Percentiles rank a stretch among this genome's conserved stretches.
These are phyloP conservation scores for Daphoenositta chrysoptera DNA, from an alignment of 2,113 vertebrate genomes.

Conservation along the genomic window DNA sequence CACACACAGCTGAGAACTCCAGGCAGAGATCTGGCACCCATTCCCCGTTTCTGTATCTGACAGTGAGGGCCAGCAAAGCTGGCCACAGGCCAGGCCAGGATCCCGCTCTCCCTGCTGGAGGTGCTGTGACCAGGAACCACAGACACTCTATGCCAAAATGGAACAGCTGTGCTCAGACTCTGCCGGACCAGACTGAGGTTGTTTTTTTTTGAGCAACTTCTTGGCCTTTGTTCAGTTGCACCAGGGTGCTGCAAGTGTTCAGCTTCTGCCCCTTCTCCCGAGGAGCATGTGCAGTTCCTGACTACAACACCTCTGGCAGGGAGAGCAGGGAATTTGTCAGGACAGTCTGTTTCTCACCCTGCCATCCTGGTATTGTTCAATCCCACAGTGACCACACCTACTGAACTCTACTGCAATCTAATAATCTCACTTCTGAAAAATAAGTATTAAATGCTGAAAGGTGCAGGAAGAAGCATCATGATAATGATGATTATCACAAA, in stretches of 20 bases:
- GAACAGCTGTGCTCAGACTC: neutral
- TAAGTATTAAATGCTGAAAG: neutral
- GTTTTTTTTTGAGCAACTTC: neutral
- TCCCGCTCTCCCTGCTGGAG: neutral
- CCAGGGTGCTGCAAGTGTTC: neutral
- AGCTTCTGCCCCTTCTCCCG: neutral
- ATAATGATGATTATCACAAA: neutral
- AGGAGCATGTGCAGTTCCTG: neutral
- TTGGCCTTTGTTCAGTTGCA: neutral
- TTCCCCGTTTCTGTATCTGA: neutral
- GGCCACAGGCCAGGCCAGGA: neutral
- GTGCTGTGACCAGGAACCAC: neutral
- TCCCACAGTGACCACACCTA: neutral
- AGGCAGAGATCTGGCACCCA: neutral
- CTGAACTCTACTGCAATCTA: neutral
- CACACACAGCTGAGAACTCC: neutral
- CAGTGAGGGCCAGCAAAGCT: neutral
- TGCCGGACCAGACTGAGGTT: neutral
- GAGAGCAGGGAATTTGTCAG: neutral
- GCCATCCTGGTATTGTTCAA: neutral
- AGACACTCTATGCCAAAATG: neutral
- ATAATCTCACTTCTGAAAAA: neutral
- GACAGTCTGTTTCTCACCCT: neutral
- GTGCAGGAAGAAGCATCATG: accelerated
- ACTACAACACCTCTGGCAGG: neutral